Evolutionary conservation across 2,113 vertebrate species (phyloP), one percentile per base, ranked within the genome.

Genomic region (Anhinga anhinga): DNA sequence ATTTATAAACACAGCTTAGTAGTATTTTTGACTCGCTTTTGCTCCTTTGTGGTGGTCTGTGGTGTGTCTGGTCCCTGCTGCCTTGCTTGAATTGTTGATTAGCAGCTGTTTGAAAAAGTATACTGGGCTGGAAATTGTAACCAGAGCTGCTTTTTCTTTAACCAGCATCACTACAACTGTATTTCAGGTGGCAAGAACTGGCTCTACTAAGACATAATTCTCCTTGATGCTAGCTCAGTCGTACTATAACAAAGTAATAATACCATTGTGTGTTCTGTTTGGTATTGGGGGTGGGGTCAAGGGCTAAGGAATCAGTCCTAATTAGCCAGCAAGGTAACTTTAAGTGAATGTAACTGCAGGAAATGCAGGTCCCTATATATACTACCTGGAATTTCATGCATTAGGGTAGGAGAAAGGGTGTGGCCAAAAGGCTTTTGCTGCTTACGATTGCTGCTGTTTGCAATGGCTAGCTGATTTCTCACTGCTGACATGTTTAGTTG

Each of bases 401-500:
- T 72, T 85, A 81, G 47, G 9, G 8, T 73, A 50, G 82, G 38
- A 94, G 59, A 88, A 91, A 95, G 94, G 96, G 95, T 91, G 93
- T 96, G 95, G 94, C 89, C 78, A 47, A 74, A 56, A 44, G 0
- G 21, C 55, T 85, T 76, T 63, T 88, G 74, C 84, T 95, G 71
- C 56, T 47, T 61, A 4, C 80, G 74, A 66, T 95, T 82, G 58
- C 45, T 97, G 44, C 30, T 84, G 42, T 72, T 92, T 26, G 66
- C 74, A 27, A 4, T 63, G 63, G 26, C 49, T 84, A 36, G 53
- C 27, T 49, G 74, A 52, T 90, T 82, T 77, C 70, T 90, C 34
- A 25, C 66, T 86, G 82, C 87, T 77, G 55, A 25, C 40, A 12
- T 25, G 21, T 76, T 53, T 30, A 77, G 45, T 40, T 91, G 49